Conservation (phyloP, 2,113 vertebrate species). For the Strigops habroptila region DNA sequence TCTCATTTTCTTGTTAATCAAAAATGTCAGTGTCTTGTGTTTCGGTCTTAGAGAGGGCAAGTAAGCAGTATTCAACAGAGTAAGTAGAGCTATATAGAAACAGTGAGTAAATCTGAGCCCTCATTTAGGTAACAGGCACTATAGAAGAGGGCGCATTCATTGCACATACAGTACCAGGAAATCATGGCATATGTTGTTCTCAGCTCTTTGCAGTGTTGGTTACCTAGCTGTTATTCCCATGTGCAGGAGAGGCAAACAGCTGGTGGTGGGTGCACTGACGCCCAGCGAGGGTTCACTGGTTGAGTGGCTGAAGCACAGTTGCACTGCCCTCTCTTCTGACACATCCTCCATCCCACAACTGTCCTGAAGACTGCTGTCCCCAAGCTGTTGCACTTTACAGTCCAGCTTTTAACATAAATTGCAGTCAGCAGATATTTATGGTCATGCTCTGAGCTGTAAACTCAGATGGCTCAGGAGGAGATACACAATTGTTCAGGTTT, state of each 20-base stretch:
- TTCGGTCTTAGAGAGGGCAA: background rate
- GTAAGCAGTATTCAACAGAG: background rate
- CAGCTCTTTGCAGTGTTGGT: background rate
- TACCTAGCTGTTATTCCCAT: background rate
- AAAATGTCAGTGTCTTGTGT: background rate
- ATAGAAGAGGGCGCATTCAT: background rate
- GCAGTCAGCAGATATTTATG: background rate
- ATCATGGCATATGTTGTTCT: background rate
- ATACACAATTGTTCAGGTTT: accelerated
- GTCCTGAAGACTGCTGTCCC: accelerated
- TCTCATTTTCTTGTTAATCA: background rate
- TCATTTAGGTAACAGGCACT: background rate
- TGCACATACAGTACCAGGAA: background rate
- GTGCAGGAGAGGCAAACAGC: background rate
- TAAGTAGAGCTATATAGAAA: background rate
- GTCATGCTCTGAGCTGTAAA: background rate
- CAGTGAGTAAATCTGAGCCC: background rate
- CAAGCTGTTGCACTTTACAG: background rate
- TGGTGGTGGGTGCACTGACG: background rate
- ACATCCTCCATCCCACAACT: accelerated
- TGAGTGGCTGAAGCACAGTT: background rate
- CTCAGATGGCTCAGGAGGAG: background rate
- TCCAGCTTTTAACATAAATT: background rate
- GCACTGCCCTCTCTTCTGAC: background rate
- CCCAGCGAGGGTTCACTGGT: background rate